These are phyloP conservation scores for Melanotaenia boesemani DNA, from an alignment of 2,797 vertebrate genomes.

Conservation along the genomic window DNA sequence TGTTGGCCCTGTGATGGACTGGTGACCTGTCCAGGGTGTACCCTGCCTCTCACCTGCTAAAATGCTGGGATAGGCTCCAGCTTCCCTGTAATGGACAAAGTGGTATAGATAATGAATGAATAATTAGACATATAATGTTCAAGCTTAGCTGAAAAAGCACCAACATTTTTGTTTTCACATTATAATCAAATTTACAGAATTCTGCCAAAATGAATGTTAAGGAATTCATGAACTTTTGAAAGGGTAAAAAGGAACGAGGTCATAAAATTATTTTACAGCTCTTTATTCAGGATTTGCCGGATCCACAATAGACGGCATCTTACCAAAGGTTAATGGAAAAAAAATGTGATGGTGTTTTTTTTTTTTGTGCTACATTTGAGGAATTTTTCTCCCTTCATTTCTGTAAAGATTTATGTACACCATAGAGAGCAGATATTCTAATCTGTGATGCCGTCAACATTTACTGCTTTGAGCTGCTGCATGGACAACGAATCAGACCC, in stretches of 20 bases:
- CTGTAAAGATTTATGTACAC: conserved; percentile 61
- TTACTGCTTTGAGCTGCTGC: conserved; percentile 59
- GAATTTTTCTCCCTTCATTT: conserved; percentile 53
- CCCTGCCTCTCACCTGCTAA: no score
- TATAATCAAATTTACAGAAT: not conserved
- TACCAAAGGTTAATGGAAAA: conserved; percentile 6
- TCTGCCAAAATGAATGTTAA: not conserved
- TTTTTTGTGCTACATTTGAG: conserved; percentile 40
- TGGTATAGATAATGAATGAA: not conserved
- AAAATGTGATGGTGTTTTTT: conserved; percentile 13
- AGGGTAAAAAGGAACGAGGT: not conserved
- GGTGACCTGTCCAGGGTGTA: no score
- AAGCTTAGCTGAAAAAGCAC: not conserved
- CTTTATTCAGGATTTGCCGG: not conserved
- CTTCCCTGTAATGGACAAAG: no score
- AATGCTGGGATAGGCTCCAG: no score
- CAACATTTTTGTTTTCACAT: not conserved
- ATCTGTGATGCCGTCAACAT: conserved; percentile 71
- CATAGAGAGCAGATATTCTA: conserved; percentile 49
- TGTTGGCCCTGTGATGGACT: no score
- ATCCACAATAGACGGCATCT: not conserved
- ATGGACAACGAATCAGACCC: conserved; percentile 49
- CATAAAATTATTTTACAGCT: not conserved
- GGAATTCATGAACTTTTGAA: not conserved
- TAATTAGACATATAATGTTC: not conserved